Evolutionary conservation across 2,113 vertebrate species (phyloP), one percentile per base, ranked within the genome.

Genomic region (Chinchilla lanigera): DNA sequence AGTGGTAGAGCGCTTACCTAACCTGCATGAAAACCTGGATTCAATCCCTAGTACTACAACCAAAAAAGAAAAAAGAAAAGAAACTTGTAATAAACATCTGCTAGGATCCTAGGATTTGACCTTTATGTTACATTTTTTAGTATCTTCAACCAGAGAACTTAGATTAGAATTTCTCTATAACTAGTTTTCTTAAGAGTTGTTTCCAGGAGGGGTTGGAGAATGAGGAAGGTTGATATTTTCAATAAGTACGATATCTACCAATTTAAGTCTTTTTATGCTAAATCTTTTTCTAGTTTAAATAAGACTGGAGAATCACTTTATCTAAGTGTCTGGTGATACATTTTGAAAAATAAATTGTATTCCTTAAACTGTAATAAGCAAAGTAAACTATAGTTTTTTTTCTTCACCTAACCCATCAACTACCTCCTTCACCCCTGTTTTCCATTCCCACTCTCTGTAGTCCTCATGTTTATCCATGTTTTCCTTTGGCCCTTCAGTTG

Each of bases 331-430:
- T 93, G 22, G 26, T 90, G 22, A 94, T 80, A 78, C 7, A 65
- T 93, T 95, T 86, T 84, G n/a, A 61, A 96, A 97, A 96, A 75
- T 61, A 87, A 50, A 92, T 84, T 87, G 5, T 19, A 52, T 63
- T 89, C 3, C 44, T 86, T 94, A 87, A 95, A 69, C 80, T 89
- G 63, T 87, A 85, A 67, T 90, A 61, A 82, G 30, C 54, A 86
- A 91, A 89, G 24, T 41, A 85, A 56, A 81, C 75, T 89, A 1
- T n/a, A 93, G 3, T 83, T 75, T 91, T 93, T 92, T 86, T 95
- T 90, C 24, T 85, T 77, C 75, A 61, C 13, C 61, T 80, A 77
- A 83, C 85, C 56, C 24, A 19, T 73, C 86, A 20, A 28, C 0
- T 35, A 60, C 92, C 38, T 77, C 75, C 20, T 75, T 78, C 71